phyloP scores from a whole-genome alignment of 2,113 vertebrate genomes.

The Trematomus loennbergii region DNA sequence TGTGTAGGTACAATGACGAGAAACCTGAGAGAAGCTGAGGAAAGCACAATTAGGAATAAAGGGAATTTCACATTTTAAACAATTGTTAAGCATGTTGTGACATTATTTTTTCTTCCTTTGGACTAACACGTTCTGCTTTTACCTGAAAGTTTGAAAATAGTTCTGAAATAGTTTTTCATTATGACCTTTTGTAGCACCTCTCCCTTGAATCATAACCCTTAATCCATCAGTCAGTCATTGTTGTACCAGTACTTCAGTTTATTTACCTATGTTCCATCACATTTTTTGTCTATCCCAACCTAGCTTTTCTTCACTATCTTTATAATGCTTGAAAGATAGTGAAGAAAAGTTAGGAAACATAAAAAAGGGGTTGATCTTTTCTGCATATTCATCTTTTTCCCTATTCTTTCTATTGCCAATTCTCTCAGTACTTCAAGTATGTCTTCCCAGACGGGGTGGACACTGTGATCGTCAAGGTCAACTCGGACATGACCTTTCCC shows the following conservation, averaged over 20 bases:
- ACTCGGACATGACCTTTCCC: conserved; percentile 91
- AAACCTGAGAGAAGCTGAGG: background rate
- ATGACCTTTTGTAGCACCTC: background rate
- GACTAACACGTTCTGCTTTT: conserved; percentile 9
- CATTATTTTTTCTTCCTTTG: background rate
- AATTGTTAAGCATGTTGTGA: background rate
- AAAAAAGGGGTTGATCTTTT: background rate
- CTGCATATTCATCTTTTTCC: background rate
- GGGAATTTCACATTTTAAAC: conserved; percentile 2
- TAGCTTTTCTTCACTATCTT: too few species aligned
- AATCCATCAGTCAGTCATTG: background rate
- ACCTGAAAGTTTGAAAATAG: background rate
- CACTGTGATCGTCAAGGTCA: conserved; percentile 96
- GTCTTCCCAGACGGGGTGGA: conserved; percentile 91
- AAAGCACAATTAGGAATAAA: background rate
- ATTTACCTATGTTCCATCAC: background rate
- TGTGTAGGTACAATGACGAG: background rate
- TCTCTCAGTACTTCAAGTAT: conserved; percentile 94
- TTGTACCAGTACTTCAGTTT: background rate
- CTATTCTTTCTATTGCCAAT: background rate
- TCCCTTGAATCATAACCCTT: background rate
- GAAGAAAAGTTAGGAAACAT: background rate
- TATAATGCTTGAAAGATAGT: too few species aligned
- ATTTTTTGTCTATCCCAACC: background rate
- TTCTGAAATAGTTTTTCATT: background rate